Evolutionary conservation across 1,140 invertebrate genomes (phyloP).

Genomic region (Tetraneura akinire): DNA sequence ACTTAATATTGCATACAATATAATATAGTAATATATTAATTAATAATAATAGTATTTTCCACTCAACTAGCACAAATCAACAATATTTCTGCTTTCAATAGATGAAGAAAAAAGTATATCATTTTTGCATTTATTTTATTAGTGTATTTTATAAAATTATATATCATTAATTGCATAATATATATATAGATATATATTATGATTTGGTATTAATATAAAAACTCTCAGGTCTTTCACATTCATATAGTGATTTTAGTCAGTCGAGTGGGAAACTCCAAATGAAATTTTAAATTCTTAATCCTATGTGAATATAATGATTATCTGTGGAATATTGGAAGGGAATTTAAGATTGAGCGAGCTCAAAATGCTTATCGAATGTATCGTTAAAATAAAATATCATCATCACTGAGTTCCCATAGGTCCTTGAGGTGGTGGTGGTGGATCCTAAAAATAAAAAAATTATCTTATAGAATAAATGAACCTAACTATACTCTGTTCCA

Average conservation of each 20-base stretch:
- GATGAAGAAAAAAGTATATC: background rate
- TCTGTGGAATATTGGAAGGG: conserved; percentile 48
- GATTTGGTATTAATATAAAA: background rate
- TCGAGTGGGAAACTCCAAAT: conserved; percentile 24
- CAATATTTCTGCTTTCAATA: background rate
- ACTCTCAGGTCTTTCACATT: background rate
- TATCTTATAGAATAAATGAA: background rate
- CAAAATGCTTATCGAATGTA: conserved; percentile 48
- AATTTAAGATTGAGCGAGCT: conserved; percentile 41
- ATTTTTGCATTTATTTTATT: background rate
- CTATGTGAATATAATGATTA: conserved; percentile 46
- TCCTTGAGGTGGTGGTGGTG: conserved; percentile 27
- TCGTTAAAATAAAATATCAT: background rate
- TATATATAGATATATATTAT: background rate
- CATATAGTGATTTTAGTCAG: background rate
- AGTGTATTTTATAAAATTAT: background rate
- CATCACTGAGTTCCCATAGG: conserved; percentile 38
- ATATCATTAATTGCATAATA: background rate
- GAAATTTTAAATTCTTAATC: conserved; percentile 13
- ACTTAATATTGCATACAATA: conserved; percentile 8
- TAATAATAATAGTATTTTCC: conserved; percentile 29
- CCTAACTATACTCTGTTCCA: too few relatives aligned
- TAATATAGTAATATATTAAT: conserved; percentile 7
- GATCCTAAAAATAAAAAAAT: conserved; percentile 42
- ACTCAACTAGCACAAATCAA: conserved; percentile 9